Evolutionary conservation across 1,140 invertebrate genomes (phyloP).

Genomic region (Dryas iulia): DNA sequence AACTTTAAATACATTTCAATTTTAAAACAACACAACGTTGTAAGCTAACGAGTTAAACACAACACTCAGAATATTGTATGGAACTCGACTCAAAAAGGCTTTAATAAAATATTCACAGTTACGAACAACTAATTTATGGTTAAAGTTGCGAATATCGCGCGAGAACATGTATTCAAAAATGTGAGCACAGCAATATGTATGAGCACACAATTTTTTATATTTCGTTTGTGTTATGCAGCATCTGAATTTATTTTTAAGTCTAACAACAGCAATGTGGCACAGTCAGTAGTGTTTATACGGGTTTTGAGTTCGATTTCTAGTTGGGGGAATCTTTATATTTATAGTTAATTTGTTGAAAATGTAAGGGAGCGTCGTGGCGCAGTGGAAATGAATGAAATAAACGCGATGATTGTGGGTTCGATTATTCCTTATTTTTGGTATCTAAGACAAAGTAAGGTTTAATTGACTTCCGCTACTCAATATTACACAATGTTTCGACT

Average conservation of each 20-base stretch:
- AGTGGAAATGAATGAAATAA: background rate
- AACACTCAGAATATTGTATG: slow-evolving; percentile 3
- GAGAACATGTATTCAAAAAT: background rate
- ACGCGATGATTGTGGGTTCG: background rate
- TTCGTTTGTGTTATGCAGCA: background rate
- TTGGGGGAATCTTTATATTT: too few species aligned
- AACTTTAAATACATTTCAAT: background rate
- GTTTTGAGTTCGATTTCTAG: too few species aligned
- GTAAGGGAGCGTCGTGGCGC: too few species aligned
- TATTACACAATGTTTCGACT: too few species aligned
- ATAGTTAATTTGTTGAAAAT: too few species aligned
- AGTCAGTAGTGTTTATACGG: too few species aligned
- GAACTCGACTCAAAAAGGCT: background rate
- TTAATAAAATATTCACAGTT: slow-evolving; percentile 8
- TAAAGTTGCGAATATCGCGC: background rate
- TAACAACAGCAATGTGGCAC: too few species aligned
- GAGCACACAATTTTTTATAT: background rate
- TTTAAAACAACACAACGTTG: slow-evolving; percentile 10
- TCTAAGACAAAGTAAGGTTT: too few species aligned
- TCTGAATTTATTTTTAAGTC: background rate
- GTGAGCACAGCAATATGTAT: background rate
- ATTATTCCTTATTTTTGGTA: too few species aligned
- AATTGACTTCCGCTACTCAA: too few species aligned
- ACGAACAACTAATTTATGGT: slow-evolving; percentile 1
- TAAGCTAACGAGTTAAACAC: slow-evolving; percentile 7